Base-by-base conservation (phyloP, 2,797 vertebrate genomes). In the Hydrophis major region DNA sequence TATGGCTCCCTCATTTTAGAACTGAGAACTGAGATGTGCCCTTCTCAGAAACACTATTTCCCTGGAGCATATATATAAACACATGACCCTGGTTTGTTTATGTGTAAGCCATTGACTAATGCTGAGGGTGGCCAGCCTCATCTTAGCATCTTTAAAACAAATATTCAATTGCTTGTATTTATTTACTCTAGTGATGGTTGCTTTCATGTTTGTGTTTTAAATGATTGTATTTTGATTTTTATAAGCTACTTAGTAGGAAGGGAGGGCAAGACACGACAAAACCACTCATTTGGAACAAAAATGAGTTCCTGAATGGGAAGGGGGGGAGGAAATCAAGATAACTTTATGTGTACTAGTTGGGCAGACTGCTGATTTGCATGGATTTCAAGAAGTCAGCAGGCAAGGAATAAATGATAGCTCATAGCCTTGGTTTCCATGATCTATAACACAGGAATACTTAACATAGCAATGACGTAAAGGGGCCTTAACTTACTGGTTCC, bases 351-450 rank as follows among this genome's bases (percentile, higher is more conserved):
- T 4, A 13, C 28, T 87, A 89, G 89, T 37, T 57, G 50, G 63
- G 60, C 60, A 90, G 12, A 32, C 60, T 47, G 59, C 53, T 87
- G 59, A 53, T 27, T 47, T 4, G 50, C n/a, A 37, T 56, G 13
- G 32, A 37, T 93, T 93, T 93, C 89, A 90, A 61, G 92, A 90
- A 60, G 90, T 32, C 59, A 86, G 69, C 5, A 42, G 61, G 56
- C 47, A 60, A 88, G 25, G 56, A 86, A 91, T 91, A 88, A 89
- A 91, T 89, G 47, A 91, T 88, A 83, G 69, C 32, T 93, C 42
- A 61, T 90, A 93, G 87, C 56, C 47, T 83, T 12, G 22, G 63
- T 93, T 91, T 93, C 86, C 63, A 37, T 91, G 90, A 53, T 91
- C 20, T 56, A 69, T 22, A 91, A 93, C 47, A 61, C 6, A 25